Evolutionary conservation across 2,797 vertebrate genomes (phyloP).

Genomic region (Sebastes itinus): DNA sequence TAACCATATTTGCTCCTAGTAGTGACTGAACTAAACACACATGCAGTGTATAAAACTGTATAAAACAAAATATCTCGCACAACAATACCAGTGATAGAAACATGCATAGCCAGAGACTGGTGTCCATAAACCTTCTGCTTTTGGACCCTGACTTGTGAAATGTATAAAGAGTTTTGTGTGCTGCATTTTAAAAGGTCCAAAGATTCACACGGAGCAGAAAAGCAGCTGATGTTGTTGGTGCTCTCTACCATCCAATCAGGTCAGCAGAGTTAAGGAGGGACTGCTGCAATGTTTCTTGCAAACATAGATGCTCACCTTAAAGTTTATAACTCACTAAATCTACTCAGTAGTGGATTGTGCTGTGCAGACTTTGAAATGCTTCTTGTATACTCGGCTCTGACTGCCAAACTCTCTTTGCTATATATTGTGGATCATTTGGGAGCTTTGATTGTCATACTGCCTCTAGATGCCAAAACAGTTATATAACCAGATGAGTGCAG

Average conservation of each 20-base stretch:
- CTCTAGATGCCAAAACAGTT: conserved; percentile 7
- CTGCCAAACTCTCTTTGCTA: not conserved
- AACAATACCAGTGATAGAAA: too few relatives aligned
- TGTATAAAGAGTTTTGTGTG: too few relatives aligned
- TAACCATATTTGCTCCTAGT: too few relatives aligned
- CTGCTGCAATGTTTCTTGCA: not conserved
- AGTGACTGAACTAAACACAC: too few relatives aligned
- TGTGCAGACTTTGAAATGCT: not conserved
- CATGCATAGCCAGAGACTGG: too few relatives aligned
- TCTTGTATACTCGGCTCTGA: not conserved
- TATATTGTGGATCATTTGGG: not conserved
- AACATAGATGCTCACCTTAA: not conserved
- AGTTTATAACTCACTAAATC: not conserved
- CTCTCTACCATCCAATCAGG: not conserved
- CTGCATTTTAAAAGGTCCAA: not conserved
- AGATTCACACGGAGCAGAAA: not conserved
- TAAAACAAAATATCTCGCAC: too few relatives aligned
- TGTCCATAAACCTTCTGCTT: not conserved
- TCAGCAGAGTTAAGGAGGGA: not conserved
- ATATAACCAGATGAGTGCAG: conserved; percentile 24
- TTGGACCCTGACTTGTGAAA: too few relatives aligned
- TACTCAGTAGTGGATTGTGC: not conserved
- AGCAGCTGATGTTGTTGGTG: not conserved
- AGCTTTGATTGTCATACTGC: conserved; percentile 18
- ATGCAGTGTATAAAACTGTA: too few relatives aligned